phyloP scores from a whole-genome alignment of 2,113 vertebrate genomes.

The Silurus glanis region DNA sequence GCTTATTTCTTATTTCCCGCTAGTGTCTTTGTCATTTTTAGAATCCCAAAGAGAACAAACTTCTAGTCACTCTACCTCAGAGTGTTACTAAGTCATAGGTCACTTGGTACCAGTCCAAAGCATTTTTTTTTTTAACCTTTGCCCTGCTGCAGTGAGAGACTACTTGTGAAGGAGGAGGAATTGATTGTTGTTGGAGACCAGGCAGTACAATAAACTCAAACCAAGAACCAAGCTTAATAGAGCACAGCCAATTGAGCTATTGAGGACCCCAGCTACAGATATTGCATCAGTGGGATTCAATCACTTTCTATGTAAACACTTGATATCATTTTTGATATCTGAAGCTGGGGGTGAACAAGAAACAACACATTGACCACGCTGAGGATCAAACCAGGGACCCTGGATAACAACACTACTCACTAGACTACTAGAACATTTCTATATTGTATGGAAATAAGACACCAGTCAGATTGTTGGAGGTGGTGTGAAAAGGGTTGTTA shows the following conservation, averaged over 20 bases:
- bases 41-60: not conserved
- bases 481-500: no score
- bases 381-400: no score
- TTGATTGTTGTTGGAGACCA: not conserved
- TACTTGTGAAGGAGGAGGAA: not conserved
- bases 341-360: no score
- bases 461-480: no score
- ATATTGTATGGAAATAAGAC: no score
- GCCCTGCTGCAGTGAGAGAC: not conserved
- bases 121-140: not conserved
- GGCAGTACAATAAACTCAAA: not conserved
- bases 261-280: not conserved
- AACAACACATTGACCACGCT: no score
- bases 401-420: no score
- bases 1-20: not conserved
- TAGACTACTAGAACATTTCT: no score
- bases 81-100: not conserved
- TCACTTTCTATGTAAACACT: no score
- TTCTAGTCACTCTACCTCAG: not conserved
- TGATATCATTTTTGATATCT: no score
- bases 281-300: not conserved
- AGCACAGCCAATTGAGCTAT: not conserved
- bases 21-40: not conserved
- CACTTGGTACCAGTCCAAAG: not conserved
- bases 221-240: not conserved